phyloP scores from a whole-genome alignment of 2,888 invertebrate species.

The Eilema griseolum region DNA sequence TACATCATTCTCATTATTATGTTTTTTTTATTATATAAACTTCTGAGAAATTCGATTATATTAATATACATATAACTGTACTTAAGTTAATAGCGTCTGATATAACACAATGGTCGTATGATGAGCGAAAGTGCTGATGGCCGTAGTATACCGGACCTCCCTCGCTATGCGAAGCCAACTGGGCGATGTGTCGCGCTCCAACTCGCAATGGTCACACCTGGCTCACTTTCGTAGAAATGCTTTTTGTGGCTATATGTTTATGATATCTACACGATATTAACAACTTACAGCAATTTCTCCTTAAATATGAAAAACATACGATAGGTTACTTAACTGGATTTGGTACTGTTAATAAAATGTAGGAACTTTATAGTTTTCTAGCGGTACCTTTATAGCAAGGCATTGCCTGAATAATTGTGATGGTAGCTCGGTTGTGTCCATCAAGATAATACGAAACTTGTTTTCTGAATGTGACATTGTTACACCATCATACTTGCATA shows the following conservation, averaged over 20 bases:
- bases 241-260: constrained; percentile 60
- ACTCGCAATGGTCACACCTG: constrained; percentile 63
- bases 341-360: neutral
- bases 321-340: neutral
- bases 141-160: constrained; percentile 49
- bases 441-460: constrained; percentile 38
- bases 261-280: constrained; percentile 60
- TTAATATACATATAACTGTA: constrained; percentile 19
- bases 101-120: constrained; percentile 35
- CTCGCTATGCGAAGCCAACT: constrained; percentile 55
- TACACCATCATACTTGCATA: constrained; percentile 25
- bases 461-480: constrained; percentile 21
- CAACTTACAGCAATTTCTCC: constrained; percentile 52
- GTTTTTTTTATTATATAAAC: neutral
- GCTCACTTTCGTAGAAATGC: constrained; percentile 70
- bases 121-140: constrained; percentile 74
- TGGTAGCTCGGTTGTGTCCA: constrained; percentile 39
- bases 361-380: constrained; percentile 20
- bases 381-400: constrained; percentile 21
- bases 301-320: constrained; percentile 17
- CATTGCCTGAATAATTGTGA: constrained; percentile 33
- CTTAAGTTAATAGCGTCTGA: constrained; percentile 22
- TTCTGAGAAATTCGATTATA: constrained; percentile 15
- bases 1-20: neutral
- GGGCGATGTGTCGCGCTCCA: constrained; percentile 78